Conservation (phyloP, 2,113 vertebrate species). For the Prunella fulvescens region DNA sequence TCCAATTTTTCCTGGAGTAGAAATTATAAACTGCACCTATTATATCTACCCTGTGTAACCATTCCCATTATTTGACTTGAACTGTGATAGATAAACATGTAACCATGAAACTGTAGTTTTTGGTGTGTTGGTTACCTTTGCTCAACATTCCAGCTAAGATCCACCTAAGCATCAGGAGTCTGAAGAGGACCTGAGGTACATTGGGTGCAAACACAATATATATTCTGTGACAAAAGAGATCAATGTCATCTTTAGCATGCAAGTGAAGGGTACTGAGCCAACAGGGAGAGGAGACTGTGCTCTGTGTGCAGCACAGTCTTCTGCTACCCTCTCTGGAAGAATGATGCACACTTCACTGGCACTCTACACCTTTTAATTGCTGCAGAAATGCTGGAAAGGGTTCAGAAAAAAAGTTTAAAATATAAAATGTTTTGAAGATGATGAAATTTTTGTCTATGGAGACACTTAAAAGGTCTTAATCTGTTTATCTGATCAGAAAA, state of each 20-base stretch:
- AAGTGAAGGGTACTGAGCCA: neutral
- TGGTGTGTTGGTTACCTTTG: neutral
- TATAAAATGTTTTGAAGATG: neutral
- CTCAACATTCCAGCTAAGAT: neutral
- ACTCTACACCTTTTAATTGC: neutral
- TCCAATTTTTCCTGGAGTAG: neutral
- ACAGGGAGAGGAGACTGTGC: neutral
- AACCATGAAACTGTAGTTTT: neutral
- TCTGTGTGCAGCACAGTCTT: neutral
- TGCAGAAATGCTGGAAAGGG: neutral
- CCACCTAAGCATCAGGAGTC: neutral
- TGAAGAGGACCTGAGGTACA: neutral
- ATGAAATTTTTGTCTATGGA: neutral
- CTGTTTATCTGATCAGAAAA: neutral
- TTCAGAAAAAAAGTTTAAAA: neutral
- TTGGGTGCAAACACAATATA: fast-evolving
- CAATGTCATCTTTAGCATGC: neutral
- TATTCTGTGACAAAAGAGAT: neutral
- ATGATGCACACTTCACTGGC: neutral
- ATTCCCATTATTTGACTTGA: neutral
- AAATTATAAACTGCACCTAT: neutral
- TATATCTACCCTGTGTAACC: neutral
- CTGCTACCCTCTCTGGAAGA: neutral
- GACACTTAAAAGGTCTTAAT: neutral
- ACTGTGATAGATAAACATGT: neutral